Evolutionary conservation across 2,113 vertebrate genomes (phyloP), one percentile per base, ranked within the genome.

Genomic region (Python bivittatus): DNA sequence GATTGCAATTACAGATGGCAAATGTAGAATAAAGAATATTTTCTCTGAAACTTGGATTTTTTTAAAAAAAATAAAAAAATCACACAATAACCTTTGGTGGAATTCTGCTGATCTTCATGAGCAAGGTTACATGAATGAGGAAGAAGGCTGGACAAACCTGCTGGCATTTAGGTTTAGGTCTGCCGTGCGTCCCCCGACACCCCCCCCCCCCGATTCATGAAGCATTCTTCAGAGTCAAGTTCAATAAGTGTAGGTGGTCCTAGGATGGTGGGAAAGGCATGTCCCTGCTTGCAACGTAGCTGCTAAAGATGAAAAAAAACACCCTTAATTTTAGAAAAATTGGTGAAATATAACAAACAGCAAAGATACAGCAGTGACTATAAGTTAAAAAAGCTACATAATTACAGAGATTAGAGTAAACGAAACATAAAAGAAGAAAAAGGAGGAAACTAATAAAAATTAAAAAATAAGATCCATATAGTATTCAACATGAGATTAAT

Each of bases 131-230:
- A 53, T 15, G 48, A 86, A 38, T 23, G 15, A 22, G 33, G 20
- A 60, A 88, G 20, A 88, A 61, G 3, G 44, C 2, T 60, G 25
- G 33, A 48, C 48, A 48, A 48, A 48, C 48, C 48, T 48, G 48
- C 48, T 42, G 20, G 72, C 72, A 42, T 22, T 38, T 79, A 79
- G 33, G 33, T 79, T 22, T 42, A 42, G 7, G 72, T 79, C 72
- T 42, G 38, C 7, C 68, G 20, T 79, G n/a, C 15, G 2, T 2
- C n/a, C 0, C 68, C 13, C 1, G n/a, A n/a, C n/a, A n/a, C n/a
- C n/a, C 17, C 33, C 2, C 33, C 22, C 17, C 2, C 6, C 0
- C 72, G 33, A 79, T 79, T 79, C 22, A 79, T 42, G 72, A 79
- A 79, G 38, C 33, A 7, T 8, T 38, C n/a, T 79, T 79, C 33